Base-by-base conservation (phyloP, 2,113 vertebrate genomes). In the Electrona antarctica region DNA sequence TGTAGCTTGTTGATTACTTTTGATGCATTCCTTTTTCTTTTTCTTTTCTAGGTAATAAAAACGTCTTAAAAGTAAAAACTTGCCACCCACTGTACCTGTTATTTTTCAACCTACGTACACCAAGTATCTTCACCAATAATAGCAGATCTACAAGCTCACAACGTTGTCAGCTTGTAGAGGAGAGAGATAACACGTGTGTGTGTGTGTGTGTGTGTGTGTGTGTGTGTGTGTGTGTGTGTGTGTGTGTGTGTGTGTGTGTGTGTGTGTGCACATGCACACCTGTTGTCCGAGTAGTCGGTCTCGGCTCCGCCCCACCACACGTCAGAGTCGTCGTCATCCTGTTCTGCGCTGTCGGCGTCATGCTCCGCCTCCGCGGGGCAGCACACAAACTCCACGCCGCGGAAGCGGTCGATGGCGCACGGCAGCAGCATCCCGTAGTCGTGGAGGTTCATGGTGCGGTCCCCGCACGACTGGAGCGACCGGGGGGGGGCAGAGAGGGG, bases 241-340 rank as follows among this genome's bases (percentile, higher is more conserved):
- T n/a, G 54, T 47, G 54, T 60, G 49, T 65, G 60, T 50, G 59
- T 50, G 14, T 58, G 63, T 69, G 48, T n/a, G 54, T 47, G 54
- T 60, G 49, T 65, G 60, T 50, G 59, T 50, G 14, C 28, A n/a
- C n/a, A n/a, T 21, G 21, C 21, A 21, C 21, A 98, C 97, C 97
- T 95, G 87, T 96, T 96, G 73, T 99, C 97, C 1, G 94, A 92
- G 62, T 99, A 98, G 86, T 99, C 98, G 0, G 95, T 90, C 83
- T 98, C 98, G 0, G 95, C 95, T 7, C 97, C 97, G 0, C 98
- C 97, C 98, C 98, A 99, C 98, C 98, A 99, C 54, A 99, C 97
- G 33, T 99, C 97, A 0, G 97, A 98, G 77, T 99, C 98, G 41
- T 98, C 97, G 5, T 95, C 94, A 47, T 98, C 96, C 1, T 93